These are phyloP conservation scores for Heliconius ethilla DNA, from an alignment of 2,888 invertebrate species.

Conservation along the genomic window DNA sequence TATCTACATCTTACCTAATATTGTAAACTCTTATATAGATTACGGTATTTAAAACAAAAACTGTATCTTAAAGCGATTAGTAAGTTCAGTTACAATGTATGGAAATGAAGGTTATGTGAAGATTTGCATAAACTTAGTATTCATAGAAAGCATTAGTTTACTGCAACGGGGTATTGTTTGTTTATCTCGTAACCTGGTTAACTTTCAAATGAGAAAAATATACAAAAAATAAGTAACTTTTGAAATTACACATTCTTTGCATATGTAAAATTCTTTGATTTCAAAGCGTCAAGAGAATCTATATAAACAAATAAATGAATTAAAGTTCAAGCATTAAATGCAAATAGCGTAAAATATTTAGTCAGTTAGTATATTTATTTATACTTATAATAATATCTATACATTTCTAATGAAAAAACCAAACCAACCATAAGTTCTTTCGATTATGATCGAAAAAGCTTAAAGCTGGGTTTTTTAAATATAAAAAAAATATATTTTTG, in stretches of 20 bases:
- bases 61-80: slow-evolving; percentile 17
- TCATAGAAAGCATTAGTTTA: slow-evolving; percentile 25
- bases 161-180: slow-evolving; percentile 1
- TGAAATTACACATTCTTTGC: background rate
- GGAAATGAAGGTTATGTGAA: slow-evolving; percentile 7
- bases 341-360: too few relatives aligned
- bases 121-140: slow-evolving; percentile 31
- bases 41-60: slow-evolving; percentile 22
- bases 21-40: background rate
- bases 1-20: background rate
- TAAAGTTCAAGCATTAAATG: background rate
- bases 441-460: too few relatives aligned
- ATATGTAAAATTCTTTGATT: background rate
- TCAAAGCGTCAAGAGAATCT: background rate
- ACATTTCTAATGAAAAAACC: too few relatives aligned
- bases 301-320: background rate
- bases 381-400: too few relatives aligned
- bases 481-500: too few relatives aligned
- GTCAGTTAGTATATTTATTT: too few relatives aligned
- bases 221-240: background rate
- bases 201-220: background rate
- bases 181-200: background rate
- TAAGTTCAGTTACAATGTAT: slow-evolving; percentile 9
- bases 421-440: too few relatives aligned
- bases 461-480: too few relatives aligned